A percentile compares a stretch with the other conserved stretches of the same genome.
These are phyloP conservation scores for Plecturocebus donacophilus DNA, from an alignment of 2,113 vertebrate genomes.

Conservation along the genomic window DNA sequence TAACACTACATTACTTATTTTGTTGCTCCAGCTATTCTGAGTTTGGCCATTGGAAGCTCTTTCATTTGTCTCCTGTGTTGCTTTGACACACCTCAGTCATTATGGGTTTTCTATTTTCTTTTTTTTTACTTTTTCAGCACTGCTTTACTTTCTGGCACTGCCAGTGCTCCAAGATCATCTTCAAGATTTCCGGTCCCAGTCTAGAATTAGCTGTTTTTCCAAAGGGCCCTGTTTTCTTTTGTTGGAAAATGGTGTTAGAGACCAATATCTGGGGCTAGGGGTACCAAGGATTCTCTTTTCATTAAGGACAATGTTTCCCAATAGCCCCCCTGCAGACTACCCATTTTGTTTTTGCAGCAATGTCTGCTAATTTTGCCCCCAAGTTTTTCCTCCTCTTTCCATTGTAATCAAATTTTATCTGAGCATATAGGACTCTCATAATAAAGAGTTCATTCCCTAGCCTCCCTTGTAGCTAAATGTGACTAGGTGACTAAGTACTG, in stretches of 20 bases:
- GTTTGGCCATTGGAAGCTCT: not conserved
- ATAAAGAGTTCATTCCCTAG: not conserved
- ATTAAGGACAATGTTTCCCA: not conserved
- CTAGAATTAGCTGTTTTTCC: conserved; percentile 15
- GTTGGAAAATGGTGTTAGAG: not conserved
- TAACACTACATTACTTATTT: not conserved
- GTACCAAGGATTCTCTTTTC: not conserved
- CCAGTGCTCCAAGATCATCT: not conserved
- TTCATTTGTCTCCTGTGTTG: not conserved
- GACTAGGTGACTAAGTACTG: not conserved
- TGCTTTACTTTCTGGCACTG: not conserved
- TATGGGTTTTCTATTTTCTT: not conserved
- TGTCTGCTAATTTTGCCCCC: not conserved
- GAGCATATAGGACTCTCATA: not conserved
- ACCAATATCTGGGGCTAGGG: not conserved
- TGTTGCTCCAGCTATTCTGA: not conserved
- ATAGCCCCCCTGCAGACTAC: not conserved
- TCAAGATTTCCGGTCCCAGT: not conserved
- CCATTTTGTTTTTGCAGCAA: not conserved
- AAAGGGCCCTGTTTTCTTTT: not conserved
- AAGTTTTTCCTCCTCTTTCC: not conserved
- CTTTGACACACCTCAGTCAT: not conserved
- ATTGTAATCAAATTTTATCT: not conserved
- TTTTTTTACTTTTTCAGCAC: not conserved
- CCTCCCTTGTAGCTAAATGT: not conserved